Percentiles rank a stretch among this genome's conserved stretches.
Conservation (phyloP, 2,113 vertebrate genomes). For the Dicerorhinus sumatrensis region DNA sequence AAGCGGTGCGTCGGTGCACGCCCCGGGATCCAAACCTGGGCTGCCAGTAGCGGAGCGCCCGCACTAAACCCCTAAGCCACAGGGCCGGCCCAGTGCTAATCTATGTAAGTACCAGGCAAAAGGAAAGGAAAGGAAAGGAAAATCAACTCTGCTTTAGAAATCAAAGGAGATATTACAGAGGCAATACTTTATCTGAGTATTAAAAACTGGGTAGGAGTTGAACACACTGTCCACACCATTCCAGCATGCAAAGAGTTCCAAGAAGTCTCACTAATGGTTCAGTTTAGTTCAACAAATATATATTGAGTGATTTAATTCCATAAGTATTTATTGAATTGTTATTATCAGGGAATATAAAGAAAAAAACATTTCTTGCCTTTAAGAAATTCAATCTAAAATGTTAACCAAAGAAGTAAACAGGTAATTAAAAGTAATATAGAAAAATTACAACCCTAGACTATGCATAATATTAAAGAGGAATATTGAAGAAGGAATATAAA, state of each 20-base stretch:
- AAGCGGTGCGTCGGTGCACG: too few species aligned
- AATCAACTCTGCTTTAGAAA: background rate
- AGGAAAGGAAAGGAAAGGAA: background rate
- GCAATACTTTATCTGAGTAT: background rate
- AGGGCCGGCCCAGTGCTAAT: background rate
- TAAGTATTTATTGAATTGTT: background rate
- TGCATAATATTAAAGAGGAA: background rate
- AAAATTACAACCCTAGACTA: background rate
- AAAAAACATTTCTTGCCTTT: background rate
- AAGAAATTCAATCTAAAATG: background rate
- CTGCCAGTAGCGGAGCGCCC: too few species aligned
- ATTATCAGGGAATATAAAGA: background rate
- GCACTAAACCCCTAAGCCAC: too few species aligned
- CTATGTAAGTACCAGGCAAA: background rate
- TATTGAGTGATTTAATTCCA: background rate
- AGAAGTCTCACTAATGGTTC: background rate
- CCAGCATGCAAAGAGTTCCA: background rate
- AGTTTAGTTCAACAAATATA: background rate
- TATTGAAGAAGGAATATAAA: background rate
- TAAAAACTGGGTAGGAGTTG: background rate
- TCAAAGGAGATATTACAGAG: background rate
- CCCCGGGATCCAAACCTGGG: too few species aligned
- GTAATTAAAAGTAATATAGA: background rate
- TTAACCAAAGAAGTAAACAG: background rate
- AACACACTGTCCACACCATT: background rate